Conservation (phyloP, 2,113 vertebrate species). For the Sceloporus undulatus region DNA sequence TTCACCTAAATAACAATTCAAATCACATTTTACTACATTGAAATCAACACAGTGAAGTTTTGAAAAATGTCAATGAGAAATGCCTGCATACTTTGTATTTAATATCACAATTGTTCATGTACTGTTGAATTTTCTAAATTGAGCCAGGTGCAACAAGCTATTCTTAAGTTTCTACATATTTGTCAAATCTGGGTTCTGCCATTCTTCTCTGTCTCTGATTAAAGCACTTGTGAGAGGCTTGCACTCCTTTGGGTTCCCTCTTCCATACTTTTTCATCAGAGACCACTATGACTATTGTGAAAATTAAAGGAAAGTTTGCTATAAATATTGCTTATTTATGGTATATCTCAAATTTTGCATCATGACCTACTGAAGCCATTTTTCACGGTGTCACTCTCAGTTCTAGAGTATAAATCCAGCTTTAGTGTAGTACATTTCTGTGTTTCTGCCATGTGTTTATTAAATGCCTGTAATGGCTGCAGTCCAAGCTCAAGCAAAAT, state of each 20-base stretch:
- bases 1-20: conserved; percentile 74
- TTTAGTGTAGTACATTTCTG: not conserved
- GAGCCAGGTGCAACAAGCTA: not conserved
- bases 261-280: not conserved
- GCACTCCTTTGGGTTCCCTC: not conserved
- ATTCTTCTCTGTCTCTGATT: not conserved
- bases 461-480: not conserved
- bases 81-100: not conserved
- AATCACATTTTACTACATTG: conserved; percentile 32
- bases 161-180: not conserved
- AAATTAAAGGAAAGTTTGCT: not conserved
- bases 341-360: not conserved
- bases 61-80: not conserved
- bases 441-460: not conserved
- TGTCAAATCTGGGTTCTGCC: not conserved
- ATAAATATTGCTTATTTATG: not conserved
- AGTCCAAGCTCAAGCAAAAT: not conserved
- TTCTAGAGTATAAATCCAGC: not conserved
- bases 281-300: not conserved
- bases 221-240: not conserved
- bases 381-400: not conserved
- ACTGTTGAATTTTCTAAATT: not conserved
- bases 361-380: not conserved
- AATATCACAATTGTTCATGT: not conserved
- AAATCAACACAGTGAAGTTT: not conserved